Percentiles rank a stretch among this genome's conserved stretches.
These are phyloP conservation scores for Machimus atricapillus DNA, from an alignment of 2,888 invertebrate species.

Conservation along the genomic window DNA sequence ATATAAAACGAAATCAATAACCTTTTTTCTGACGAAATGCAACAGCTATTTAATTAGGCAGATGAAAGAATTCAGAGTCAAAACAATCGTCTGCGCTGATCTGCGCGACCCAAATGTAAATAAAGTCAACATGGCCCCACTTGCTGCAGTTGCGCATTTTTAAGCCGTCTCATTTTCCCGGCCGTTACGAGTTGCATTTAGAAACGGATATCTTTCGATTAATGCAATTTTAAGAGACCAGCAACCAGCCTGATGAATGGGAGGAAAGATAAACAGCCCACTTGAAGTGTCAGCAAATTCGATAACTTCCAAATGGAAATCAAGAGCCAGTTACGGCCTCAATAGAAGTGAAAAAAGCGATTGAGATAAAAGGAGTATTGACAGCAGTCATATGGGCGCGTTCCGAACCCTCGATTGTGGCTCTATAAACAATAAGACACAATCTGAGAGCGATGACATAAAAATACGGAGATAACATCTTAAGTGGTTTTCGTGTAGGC, in stretches of 20 bases:
- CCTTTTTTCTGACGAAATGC: neutral
- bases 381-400: neutral
- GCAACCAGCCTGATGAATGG: constrained; percentile 37
- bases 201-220: neutral
- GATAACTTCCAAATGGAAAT: constrained; percentile 42
- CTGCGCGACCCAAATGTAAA: neutral
- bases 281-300: constrained; percentile 46
- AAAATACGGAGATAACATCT: constrained; percentile 8
- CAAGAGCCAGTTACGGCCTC: constrained; percentile 36
- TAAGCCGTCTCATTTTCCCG: neutral
- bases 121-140: neutral
- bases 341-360: neutral
- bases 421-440: constrained; percentile 15
- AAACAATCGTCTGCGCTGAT: neutral
- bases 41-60: neutral
- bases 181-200: neutral
- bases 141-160: neutral
- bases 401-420: neutral
- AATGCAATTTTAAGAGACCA: neutral
- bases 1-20: neutral
- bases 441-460: constrained; percentile 26
- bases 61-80: neutral
- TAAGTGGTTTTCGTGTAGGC: constrained; percentile 11
- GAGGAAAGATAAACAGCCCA: constrained; percentile 45
- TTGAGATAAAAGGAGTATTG: constrained; percentile 1